These are phyloP conservation scores for Leptopilina myrica DNA, from an alignment of 2,888 invertebrate species.

Conservation along the genomic window DNA sequence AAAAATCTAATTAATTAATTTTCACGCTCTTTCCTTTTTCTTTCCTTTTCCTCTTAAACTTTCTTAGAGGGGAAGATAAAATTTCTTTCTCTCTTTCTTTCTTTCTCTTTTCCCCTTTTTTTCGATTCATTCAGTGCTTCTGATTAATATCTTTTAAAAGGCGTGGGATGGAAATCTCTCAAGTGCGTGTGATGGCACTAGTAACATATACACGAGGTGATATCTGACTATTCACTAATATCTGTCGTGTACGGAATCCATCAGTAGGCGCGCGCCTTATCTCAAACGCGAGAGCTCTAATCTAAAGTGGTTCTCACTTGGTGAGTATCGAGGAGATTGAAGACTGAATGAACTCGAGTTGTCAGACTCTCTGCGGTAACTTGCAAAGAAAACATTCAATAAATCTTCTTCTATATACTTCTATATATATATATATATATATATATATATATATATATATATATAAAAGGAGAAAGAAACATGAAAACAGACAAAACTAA, in stretches of 20 bases:
- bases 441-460: too few species aligned
- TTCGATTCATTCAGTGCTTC: not conserved
- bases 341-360: conserved; percentile 33
- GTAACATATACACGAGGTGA: conserved; percentile 47
- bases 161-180: conserved; percentile 18
- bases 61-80: too few species aligned
- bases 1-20: not conserved
- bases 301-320: conserved; percentile 61
- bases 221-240: conserved; percentile 65
- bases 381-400: too few species aligned
- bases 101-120: not conserved
- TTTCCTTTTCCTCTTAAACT: too few species aligned
- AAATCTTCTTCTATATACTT: too few species aligned
- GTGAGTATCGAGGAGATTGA: conserved; percentile 40
- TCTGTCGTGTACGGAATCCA: conserved; percentile 67
- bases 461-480: too few species aligned
- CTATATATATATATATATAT: too few species aligned
- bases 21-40: too few species aligned
- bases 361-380: too few species aligned
- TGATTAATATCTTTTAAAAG: conserved; percentile 1
- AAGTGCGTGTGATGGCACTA: conserved; percentile 13
- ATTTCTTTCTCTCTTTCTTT: too few species aligned
- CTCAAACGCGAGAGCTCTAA: conserved; percentile 50
- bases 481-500: too few species aligned
- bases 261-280: conserved; percentile 57